Evolutionary conservation across 1,140 invertebrate genomes (phyloP), one percentile per base, ranked within the genome.

Genomic region (Danaus plexippus): DNA sequence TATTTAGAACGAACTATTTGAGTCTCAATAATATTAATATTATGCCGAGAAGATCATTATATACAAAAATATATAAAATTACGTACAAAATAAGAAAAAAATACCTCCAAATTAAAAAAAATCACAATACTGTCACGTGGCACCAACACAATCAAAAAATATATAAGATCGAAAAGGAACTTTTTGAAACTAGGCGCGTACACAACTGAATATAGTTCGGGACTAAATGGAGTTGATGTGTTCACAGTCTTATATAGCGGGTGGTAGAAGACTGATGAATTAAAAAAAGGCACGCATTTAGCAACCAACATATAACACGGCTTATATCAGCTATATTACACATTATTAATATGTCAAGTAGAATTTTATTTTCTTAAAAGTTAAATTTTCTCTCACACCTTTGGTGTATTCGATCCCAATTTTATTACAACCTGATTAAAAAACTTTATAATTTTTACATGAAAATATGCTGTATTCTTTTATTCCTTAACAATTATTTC

Each of bases 171-270:
- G 43, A 45, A 52, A 59, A 59, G 52, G 43, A 49, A 59, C 63
- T 58, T 64, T 59, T 60, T 54, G 52, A 52, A 61, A 54, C 51
- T 60, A 46, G 52, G 63, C 63, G 58, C 58, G 54, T 52, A 40
- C 59, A 49, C 55, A 52, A 52, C 52, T 55, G 59, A 58, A 55
- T 50, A 65, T 58, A 54, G 55, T 47, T 11, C 58, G 59, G 63
- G 53, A 65, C 63, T 65, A 61, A 65, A 61, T 32, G 2, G 22
- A 32, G 5, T 32, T 6, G 22, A 32, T 32, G 22, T 32, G 22
- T 8, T 32, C 22, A 32, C 22, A 32, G 22, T 5, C 22, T 32
- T 32, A 32, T 32, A 32, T 32, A 32, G 22, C 57, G 59, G 47
- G 53, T 50, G 45, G 52, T 45, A 52, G 47, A 49, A 55, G 59